These are phyloP conservation scores for Dromas ardeola DNA, from an alignment of 2,113 vertebrate species.

Conservation along the genomic window DNA sequence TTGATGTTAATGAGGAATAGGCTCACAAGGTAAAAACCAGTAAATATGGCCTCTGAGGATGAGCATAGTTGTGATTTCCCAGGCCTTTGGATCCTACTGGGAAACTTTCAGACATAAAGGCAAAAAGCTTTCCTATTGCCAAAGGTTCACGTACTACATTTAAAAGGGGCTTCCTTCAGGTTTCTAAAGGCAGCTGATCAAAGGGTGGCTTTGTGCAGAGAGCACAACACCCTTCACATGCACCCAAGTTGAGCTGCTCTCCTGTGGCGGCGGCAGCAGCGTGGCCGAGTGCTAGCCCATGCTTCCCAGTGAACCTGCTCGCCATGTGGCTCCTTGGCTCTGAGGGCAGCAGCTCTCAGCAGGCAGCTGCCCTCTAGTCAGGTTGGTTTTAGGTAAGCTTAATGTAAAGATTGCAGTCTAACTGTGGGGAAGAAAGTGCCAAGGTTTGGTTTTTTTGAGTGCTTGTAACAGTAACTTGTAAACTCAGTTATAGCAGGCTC, in stretches of 20 bases:
- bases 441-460: neutral
- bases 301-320: fast-evolving
- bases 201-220: neutral
- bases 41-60: neutral
- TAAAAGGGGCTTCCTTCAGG: neutral
- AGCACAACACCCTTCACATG: neutral
- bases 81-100: neutral
- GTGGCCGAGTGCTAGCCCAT: neutral
- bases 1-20: neutral
- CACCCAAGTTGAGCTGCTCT: neutral
- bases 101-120: neutral
- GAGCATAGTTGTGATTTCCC: neutral
- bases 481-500: neutral
- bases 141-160: neutral
- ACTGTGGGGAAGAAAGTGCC: neutral
- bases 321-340: fast-evolving
- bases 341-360: neutral
- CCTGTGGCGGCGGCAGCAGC: neutral
- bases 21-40: neutral
- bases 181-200: neutral
- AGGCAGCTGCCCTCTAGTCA: neutral
- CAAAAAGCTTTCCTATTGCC: neutral
- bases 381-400: neutral
- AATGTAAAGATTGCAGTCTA: neutral
- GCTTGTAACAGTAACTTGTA: neutral